These are phyloP conservation scores for Cyrtorhinus lividipennis DNA, from an alignment of 1,140 invertebrate species.

Conservation along the genomic window DNA sequence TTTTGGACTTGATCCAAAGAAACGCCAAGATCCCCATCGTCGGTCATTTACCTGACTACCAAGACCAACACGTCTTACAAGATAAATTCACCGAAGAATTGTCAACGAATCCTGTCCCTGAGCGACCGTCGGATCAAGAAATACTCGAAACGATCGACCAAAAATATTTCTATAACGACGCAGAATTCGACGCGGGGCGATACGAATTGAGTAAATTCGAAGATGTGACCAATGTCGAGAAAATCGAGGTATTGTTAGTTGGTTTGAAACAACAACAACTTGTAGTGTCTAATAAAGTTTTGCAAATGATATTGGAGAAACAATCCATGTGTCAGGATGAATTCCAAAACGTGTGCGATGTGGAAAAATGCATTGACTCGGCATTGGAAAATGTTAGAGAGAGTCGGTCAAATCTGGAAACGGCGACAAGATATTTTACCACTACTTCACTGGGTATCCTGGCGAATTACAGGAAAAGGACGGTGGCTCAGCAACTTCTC, in stretches of 20 bases:
- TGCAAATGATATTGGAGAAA: slow-evolving; percentile 81
- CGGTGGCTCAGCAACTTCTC: slow-evolving; percentile 59
- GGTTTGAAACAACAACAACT: slow-evolving; percentile 55
- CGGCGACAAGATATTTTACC: slow-evolving; percentile 66
- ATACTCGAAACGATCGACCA: slow-evolving; percentile 24
- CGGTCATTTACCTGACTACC: slow-evolving; percentile 1
- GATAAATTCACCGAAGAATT: not conserved
- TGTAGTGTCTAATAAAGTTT: slow-evolving; percentile 80
- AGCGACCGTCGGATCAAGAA: slow-evolving; percentile 24
- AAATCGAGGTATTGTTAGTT: slow-evolving; percentile 50
- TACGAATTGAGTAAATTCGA: slow-evolving; percentile 39
- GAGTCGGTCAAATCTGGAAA: slow-evolving; percentile 53
- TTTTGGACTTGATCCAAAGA: slow-evolving; percentile 23
- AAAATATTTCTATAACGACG: slow-evolving; percentile 22
- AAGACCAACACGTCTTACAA: not conserved
- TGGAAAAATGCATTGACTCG: slow-evolving; percentile 55
- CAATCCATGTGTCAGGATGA: slow-evolving; percentile 69
- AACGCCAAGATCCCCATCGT: slow-evolving; percentile 22
- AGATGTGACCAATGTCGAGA: slow-evolving; percentile 48
- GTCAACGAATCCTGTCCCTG: not conserved
- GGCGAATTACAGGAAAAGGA: slow-evolving; percentile 71
- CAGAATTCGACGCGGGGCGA: slow-evolving; percentile 22
- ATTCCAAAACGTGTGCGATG: slow-evolving; percentile 61
- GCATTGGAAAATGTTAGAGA: slow-evolving; percentile 51
- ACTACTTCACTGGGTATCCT: slow-evolving; percentile 71